phyloP scores from a whole-genome alignment of 1,140 invertebrate genomes.

The Harlomillsia oculata region DNA sequence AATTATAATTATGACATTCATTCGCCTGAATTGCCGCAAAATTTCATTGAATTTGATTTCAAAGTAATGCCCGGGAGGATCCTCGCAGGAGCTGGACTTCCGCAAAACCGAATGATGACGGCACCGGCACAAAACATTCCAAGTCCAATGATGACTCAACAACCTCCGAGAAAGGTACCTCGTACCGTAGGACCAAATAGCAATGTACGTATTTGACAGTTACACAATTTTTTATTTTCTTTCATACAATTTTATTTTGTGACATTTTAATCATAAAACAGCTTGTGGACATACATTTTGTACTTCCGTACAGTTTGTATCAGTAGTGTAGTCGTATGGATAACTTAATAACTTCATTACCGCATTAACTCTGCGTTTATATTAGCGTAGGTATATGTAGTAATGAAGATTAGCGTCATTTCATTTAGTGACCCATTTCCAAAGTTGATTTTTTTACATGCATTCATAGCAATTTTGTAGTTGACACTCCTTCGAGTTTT shows the following conservation, averaged over 20 bases:
- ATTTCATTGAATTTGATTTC: neutral
- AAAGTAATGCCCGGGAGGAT: neutral
- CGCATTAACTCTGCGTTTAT: neutral
- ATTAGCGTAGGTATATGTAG: neutral
- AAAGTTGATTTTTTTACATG: neutral
- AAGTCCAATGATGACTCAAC: conserved; percentile 22
- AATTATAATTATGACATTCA: conserved; percentile 4
- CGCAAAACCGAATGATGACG: conserved; percentile 17
- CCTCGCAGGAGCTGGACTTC: neutral
- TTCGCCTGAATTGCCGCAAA: neutral
- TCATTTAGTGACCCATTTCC: neutral
- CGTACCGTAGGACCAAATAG: conserved; percentile 1
- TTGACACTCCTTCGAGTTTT: neutral
- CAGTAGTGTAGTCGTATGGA: neutral
- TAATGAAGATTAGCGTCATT: too few species aligned
- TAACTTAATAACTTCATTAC: neutral
- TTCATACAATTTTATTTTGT: neutral
- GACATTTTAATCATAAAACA: neutral
- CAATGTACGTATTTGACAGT: neutral
- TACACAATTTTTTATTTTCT: neutral
- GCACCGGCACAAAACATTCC: conserved; percentile 17
- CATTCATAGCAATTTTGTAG: neutral
- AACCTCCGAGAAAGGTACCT: neutral
- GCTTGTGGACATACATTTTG: neutral
- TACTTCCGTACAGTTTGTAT: neutral